Evolutionary conservation across 2,797 vertebrate species (phyloP).

Genomic region (Hoplostethus mediterraneus): DNA sequence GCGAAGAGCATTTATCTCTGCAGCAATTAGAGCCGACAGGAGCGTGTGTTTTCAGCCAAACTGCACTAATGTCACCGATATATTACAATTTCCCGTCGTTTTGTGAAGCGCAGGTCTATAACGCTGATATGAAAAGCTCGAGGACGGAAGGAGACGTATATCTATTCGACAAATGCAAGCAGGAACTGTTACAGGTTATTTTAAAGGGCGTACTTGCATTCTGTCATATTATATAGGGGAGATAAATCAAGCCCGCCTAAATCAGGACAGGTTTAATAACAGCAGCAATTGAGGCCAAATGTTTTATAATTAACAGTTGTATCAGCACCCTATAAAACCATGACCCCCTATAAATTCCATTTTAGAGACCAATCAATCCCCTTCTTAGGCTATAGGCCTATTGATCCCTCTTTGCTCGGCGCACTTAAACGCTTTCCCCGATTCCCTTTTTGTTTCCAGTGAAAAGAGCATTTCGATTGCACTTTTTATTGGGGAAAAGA

Average conservation of each 20-base stretch:
- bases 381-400: conserved; percentile 83
- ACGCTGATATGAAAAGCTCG: too few species aligned
- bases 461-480: conserved; percentile 92
- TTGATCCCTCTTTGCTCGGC: conserved; percentile 86
- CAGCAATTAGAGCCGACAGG: too few species aligned
- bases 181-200: not conserved
- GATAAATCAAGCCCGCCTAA: conserved; percentile 88
- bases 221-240: conserved; percentile 61
- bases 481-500: conserved; percentile 91
- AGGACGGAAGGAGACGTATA: not conserved
- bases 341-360: conserved; percentile 95
- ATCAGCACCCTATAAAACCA: conserved; percentile 93
- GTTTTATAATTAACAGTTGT: conserved; percentile 95
- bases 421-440: conserved; percentile 82
- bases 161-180: not conserved
- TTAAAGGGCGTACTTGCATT: conserved; percentile 10
- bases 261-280: conserved; percentile 93
- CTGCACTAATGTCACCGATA: too few species aligned
- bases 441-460: conserved; percentile 81
- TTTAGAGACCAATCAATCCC: conserved; percentile 95
- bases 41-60: too few species aligned
- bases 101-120: too few species aligned
- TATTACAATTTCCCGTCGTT: too few species aligned
- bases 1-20: too few species aligned
- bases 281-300: conserved; percentile 90